These are phyloP conservation scores for Mylabris sibirica DNA, from an alignment of 2,888 invertebrate genomes.

Conservation along the genomic window DNA sequence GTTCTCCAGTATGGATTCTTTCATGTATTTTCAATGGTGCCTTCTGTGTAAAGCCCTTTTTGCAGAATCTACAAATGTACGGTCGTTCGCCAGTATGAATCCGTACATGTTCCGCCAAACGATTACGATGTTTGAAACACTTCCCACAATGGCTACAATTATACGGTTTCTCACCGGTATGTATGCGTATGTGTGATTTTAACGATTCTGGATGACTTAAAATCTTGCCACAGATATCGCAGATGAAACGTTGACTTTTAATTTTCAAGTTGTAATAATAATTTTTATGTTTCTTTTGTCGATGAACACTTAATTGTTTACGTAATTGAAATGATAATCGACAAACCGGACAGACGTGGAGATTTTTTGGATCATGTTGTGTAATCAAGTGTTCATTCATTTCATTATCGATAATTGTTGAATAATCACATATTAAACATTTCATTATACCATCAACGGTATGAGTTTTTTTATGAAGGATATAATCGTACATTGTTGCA, in stretches of 20 bases:
- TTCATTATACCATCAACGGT: background rate
- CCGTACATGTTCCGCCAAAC: constrained; percentile 68
- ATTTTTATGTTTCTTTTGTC: background rate
- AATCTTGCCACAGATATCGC: constrained; percentile 56
- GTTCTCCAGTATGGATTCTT: constrained; percentile 68
- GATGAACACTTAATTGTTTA: background rate
- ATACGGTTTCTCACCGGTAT: constrained; percentile 55
- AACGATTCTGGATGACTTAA: constrained; percentile 53
- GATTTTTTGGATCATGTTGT: background rate
- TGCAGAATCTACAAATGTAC: constrained; percentile 68
- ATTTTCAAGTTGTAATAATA: background rate
- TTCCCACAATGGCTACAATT: constrained; percentile 54
- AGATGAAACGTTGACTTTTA: constrained; percentile 25
- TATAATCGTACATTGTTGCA: background rate
- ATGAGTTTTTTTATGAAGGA: background rate
- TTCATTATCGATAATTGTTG: background rate
- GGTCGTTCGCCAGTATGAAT: constrained; percentile 71
- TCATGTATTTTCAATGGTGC: constrained; percentile 70
- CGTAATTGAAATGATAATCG: background rate
- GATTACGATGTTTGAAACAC: constrained; percentile 54
- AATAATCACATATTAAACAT: background rate
- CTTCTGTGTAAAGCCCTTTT: constrained; percentile 69
- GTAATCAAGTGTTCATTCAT: background rate
- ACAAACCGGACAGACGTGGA: background rate
- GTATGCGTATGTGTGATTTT: constrained; percentile 53